A percentile compares a stretch with the other conserved stretches of the same genome.
Conservation (phyloP, 2,113 vertebrate species). For the Caranx melampygus region DNA sequence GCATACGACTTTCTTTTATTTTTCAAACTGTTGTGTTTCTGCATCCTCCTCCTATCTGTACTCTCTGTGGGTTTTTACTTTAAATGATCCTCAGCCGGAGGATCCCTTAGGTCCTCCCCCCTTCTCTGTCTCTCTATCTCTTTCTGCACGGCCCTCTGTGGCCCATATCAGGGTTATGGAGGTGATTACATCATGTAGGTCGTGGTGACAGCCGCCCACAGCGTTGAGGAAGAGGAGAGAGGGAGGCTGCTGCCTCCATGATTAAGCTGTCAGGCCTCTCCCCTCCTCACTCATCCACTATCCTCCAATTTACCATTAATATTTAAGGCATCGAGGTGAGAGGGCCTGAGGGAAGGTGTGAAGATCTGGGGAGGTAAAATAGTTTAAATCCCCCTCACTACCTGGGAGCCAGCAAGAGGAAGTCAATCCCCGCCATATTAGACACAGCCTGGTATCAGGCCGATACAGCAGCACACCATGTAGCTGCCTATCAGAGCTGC, state of each 20-base stretch:
- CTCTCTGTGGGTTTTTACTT: slow-evolving; percentile 42
- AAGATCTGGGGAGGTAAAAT: slow-evolving; percentile 79
- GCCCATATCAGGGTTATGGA: slow-evolving; percentile 77
- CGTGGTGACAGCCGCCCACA: slow-evolving; percentile 80
- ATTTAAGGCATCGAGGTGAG: slow-evolving; percentile 80
- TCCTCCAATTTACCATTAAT: slow-evolving; percentile 80
- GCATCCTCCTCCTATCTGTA: neutral
- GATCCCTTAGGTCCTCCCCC: slow-evolving; percentile 43
- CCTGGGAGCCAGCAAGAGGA: slow-evolving; percentile 66
- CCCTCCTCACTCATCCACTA: slow-evolving; percentile 69
- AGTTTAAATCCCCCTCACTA: slow-evolving; percentile 77
- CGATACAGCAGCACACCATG: slow-evolving; percentile 65
- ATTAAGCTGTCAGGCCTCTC: slow-evolving; percentile 82
- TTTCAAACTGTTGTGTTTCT: neutral
- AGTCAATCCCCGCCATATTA: slow-evolving; percentile 77
- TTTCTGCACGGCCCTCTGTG: slow-evolving; percentile 62
- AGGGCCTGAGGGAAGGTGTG: slow-evolving; percentile 78
- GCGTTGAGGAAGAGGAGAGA: slow-evolving; percentile 64
- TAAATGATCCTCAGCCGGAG: slow-evolving; percentile 45
- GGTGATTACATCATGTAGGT: slow-evolving; percentile 85
- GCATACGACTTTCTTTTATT: neutral
- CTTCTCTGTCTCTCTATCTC: slow-evolving; percentile 42
- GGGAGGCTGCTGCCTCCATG: slow-evolving; percentile 72
- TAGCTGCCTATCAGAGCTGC: slow-evolving; percentile 56
- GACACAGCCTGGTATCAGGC: slow-evolving; percentile 77